Percentiles rank a stretch among this genome's conserved stretches.
Conservation (phyloP, 2,888 invertebrate species). For the Caenorhabditis auriculariae region DNA sequence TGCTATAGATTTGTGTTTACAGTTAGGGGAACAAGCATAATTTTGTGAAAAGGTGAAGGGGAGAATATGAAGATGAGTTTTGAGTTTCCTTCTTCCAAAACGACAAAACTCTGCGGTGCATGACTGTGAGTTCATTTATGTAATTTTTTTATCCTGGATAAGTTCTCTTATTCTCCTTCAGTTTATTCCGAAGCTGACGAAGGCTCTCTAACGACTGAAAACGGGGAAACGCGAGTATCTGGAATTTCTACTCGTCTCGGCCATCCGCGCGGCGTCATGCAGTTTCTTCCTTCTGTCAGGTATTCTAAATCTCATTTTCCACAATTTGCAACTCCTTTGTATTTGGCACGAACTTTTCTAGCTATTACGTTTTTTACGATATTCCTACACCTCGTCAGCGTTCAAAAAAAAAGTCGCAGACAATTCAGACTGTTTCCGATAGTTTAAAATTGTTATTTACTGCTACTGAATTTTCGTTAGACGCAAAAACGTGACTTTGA, state of each 20-base stretch:
- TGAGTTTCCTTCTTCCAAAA: not conserved
- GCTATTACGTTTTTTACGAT: no score
- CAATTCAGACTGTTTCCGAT: no score
- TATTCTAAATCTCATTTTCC: slow-evolving; percentile 10
- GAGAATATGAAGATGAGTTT: no score
- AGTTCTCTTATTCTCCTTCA: slow-evolving; percentile 15
- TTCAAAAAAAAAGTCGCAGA: not conserved
- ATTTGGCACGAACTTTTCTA: no score
- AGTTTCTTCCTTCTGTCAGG: slow-evolving; percentile 57
- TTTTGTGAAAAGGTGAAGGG: no score
- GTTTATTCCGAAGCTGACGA: slow-evolving; percentile 39
- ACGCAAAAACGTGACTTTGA: not conserved
- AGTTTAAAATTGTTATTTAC: not conserved
- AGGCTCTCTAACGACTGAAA: slow-evolving; percentile 18
- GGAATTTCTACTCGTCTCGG: slow-evolving; percentile 54
- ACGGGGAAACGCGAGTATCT: slow-evolving; percentile 31
- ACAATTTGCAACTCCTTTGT: slow-evolving; percentile 1
- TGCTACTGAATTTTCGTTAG: not conserved
- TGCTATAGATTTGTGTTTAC: no score
- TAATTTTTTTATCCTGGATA: slow-evolving; percentile 2
- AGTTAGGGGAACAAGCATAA: no score
- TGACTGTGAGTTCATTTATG: no score
- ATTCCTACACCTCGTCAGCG: no score
- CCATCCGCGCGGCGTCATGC: slow-evolving; percentile 61
- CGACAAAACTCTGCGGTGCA: no score